Percentiles rank a stretch among this genome's conserved stretches.
These are phyloP conservation scores for Bombus fervidus DNA, from an alignment of 1,140 invertebrate genomes.

Conservation along the genomic window DNA sequence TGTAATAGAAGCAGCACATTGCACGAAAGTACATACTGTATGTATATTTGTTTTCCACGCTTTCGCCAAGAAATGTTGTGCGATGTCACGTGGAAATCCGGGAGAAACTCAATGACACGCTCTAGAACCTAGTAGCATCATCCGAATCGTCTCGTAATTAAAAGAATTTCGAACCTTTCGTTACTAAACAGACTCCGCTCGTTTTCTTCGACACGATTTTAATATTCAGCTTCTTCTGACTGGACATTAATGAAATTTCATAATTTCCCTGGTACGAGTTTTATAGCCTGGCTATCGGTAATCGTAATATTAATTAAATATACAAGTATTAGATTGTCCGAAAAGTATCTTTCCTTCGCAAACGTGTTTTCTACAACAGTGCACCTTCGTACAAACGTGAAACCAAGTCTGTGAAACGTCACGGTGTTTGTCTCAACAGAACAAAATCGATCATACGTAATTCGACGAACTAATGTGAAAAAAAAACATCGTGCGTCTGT, in stretches of 20 bases:
- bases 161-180: neutral
- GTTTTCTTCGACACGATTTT: neutral
- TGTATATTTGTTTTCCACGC: conserved; percentile 14
- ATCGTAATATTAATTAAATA: no score
- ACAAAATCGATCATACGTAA: no score
- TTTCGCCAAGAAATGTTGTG: conserved; percentile 6
- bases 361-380: no score
- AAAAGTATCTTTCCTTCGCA: no score
- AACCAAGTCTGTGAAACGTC: no score
- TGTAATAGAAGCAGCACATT: neutral
- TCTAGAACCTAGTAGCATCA: conserved; percentile 11
- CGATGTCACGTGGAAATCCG: conserved; percentile 15
- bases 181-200: neutral
- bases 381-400: no score
- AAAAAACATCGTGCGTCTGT: no score
- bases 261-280: no score
- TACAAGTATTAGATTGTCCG: no score
- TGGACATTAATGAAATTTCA: neutral
- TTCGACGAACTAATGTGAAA: no score
- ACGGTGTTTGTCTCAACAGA: no score
- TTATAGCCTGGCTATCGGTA: no score
- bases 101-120: conserved; percentile 35
- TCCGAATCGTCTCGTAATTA: conserved; percentile 4
- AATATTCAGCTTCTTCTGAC: neutral
- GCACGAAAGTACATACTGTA: neutral